Base-by-base conservation (phyloP, 2,797 vertebrate species). In the Melanotaenia boesemani region DNA sequence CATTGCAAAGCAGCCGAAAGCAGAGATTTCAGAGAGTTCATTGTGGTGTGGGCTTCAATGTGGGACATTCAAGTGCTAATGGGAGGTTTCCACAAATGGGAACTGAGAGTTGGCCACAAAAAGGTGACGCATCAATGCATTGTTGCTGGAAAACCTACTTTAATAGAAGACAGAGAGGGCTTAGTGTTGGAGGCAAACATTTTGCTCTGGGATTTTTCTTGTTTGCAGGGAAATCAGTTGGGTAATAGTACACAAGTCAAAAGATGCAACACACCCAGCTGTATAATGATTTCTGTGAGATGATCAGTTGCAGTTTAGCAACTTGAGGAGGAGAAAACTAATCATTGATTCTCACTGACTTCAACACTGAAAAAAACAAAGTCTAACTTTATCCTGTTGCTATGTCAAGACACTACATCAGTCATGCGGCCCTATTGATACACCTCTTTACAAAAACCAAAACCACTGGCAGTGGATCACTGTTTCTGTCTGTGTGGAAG, bases 361-460 rank as follows among this genome's bases (percentile, higher is more conserved):
- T 41, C 3, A 26, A 63, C 59, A 10, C 48, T 28, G 32, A 64
- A 46, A 69, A 66, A 80, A 13, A 74, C 15, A 0, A 15, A 8
- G 6, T 52, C 36, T 20, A 52, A 34, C 46, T 64, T 70, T 30
- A 74, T 78, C 65, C 62, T 65, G 55, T 55, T 44, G 44, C 58
- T 39, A 50, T 82, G 76, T 85, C 70, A 44, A 79, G 56, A 11
- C 65, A 69, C n/a, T 34, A 16, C 58, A 72, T 80, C 61, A n/a
- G 76, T 64, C 82, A 69, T 74, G 77, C 58, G 80, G 78, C 77
- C n/a, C 2, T 39, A 46, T 55, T 64, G 67, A 86, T 74, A 32
- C 69, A 79, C 70, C 73, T 83, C 71, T 24, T 41, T 79, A 83
- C 76, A 81, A 75, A 87, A 89, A 82, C 77, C 77, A 71, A 83